Evolutionary conservation across 2,888 invertebrate genomes (phyloP), one percentile per base, ranked within the genome.

Genomic region (Anticlea derivata): DNA sequence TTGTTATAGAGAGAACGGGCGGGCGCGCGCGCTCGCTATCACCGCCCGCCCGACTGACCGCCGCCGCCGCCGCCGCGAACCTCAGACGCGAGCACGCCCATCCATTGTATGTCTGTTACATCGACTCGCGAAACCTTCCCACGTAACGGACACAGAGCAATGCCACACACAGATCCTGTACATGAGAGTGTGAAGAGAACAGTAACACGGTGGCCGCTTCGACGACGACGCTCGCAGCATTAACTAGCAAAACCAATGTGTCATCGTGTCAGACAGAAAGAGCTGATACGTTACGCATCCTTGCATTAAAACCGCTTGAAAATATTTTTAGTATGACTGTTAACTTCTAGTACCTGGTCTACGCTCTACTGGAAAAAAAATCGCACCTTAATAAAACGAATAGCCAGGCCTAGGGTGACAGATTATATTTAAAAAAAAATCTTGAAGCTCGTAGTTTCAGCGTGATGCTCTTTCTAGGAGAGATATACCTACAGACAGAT

Each of bases 41-140:
- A 57, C 73, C 73, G 70, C 79, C 79, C 77, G 80, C 82, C 79
- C 77, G 71, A 66, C 74, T 71, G 68, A 53, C 61, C 56, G 58
- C 38, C 22, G 13, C 10, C 22, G 26, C 22, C 40, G 22, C 33
- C 12, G 13, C 33, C 34, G 37, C 13, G 13, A 26, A 24, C 37
- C 41, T 8, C 24, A 49, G 24, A 4, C 24, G 10, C 48, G 50
- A 61, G 65, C 70, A 73, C 75, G 73, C 73, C 68, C 68, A 68
- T 63, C 61, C 61, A 63, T 69, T 61, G 66, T 57, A 44, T n/a
- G n/a, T n/a, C n/a, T n/a, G n/a, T n/a, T n/a, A n/a, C n/a, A 34
- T 51, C 22, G 51, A 23, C 35, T 37, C 31, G 35, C 35, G 39
- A 37, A 50, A 48, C 38, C 49, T 33, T 34, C n/a, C 26, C 12